Evolutionary conservation across 2,113 vertebrate species (phyloP), one percentile per base, ranked within the genome.

Genomic region (Hemibagrus wyckioides): DNA sequence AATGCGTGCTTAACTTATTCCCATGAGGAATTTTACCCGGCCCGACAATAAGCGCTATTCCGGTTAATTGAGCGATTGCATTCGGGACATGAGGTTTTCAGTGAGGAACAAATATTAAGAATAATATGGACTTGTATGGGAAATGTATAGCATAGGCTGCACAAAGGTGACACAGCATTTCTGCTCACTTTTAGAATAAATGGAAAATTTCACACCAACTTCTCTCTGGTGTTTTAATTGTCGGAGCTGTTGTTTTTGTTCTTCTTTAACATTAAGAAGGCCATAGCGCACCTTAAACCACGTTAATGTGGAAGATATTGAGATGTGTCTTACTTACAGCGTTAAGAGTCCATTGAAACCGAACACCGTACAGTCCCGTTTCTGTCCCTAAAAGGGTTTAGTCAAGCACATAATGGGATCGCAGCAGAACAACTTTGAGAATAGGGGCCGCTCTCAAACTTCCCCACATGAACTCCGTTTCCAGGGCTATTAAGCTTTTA

Each of bases 401-500:
- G 97, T 98, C 96, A 97, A 98, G 98, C 97, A 98, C 96, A 96
- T 97, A 97, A 99, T 98, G 96, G 96, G 97, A 98, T 98, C 96
- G 89, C 94, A 95, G 95, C 92, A 96, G 95, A 96, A 95, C 94
- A 94, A 96, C 94, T 97, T 95, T 95, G 93, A 95, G 95, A 95
- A 94, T 95, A 95, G 93, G 94, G 95, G 92, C 95, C 94, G 91
- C 92, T 96, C 96, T 96, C 65, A 96, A 97, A 97, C 96, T 96
- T 96, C 96, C 92, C 97, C 96, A 95, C 97, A 95, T 96, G 97
- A 96, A 96, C 96, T 97, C 96, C 95, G 96, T 97, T 97, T 97
- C 96, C 96, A 96, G 96, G 97, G 96, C 97, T 96, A 97, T 98
- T 99, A 99, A 99, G 97, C 97, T 97, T 97, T 99, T 99, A 99